These are phyloP conservation scores for Paedocypris sp. DNA, from an alignment of 2,113 vertebrate species.

Conservation along the genomic window DNA sequence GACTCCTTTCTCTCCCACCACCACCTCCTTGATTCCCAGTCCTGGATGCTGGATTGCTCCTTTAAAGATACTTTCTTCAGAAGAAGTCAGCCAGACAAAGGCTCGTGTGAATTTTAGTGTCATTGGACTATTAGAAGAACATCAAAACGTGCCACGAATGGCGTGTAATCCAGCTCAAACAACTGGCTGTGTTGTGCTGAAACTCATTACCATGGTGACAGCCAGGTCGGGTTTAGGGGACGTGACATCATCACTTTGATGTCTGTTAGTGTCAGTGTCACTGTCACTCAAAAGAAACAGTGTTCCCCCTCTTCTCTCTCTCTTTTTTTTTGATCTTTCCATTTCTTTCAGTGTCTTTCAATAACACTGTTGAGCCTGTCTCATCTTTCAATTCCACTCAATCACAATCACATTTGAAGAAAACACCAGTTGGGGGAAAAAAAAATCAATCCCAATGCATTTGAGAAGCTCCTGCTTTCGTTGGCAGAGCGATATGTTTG, in stretches of 20 bases:
- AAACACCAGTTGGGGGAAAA: too few relatives aligned
- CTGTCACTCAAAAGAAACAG: slow-evolving; percentile 12
- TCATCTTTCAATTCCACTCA: not conserved
- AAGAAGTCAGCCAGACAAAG: not conserved
- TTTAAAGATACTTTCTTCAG: not conserved
- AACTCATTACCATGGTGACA: slow-evolving; percentile 25
- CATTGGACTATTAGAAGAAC: not conserved
- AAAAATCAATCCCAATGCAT: not conserved
- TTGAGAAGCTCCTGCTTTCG: not conserved
- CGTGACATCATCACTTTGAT: slow-evolving; percentile 18
- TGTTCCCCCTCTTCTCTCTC: not conserved
- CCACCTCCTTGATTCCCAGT: not conserved
- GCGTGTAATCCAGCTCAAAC: not conserved
- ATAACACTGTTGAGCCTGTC: not conserved
- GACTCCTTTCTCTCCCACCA: not conserved
- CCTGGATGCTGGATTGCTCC: not conserved
- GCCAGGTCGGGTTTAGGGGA: slow-evolving; percentile 2
- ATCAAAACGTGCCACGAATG: not conserved
- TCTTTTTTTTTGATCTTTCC: not conserved
- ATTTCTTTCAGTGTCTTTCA: not conserved
- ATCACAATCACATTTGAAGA: not conserved
- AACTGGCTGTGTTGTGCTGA: not conserved
- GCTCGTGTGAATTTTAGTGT: not conserved
- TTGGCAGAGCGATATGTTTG: not conserved
- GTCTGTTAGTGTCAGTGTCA: slow-evolving; percentile 22